A percentile compares a stretch with the other conserved stretches of the same genome.
Evolutionary conservation across 2,797 vertebrate species (phyloP).

Genomic region (Meriones psammophilus): DNA sequence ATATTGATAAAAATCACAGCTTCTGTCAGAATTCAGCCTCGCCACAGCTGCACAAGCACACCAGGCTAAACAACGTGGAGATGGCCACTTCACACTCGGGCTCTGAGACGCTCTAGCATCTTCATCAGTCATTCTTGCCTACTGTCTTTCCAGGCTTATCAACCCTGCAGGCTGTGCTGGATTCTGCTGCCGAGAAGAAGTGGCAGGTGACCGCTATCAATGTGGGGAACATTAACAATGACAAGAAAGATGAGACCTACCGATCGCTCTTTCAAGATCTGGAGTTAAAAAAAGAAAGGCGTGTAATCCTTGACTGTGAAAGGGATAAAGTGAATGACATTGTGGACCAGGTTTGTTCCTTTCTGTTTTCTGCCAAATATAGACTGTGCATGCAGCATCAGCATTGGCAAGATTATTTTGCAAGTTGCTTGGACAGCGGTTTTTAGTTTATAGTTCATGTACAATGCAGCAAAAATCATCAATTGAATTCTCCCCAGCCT

Average conservation of each 20-base stretch:
- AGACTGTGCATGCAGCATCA: constrained; percentile 1
- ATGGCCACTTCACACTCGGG: not conserved
- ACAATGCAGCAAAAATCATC: constrained; percentile 43
- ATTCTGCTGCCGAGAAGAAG: constrained; percentile 98
- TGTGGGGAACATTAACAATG: constrained; percentile 99
- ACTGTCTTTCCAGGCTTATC: constrained; percentile 92
- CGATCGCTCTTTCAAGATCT: constrained; percentile 98
- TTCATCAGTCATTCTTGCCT: constrained; percentile 62
- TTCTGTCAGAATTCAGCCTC: constrained; percentile 48
- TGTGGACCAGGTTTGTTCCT: constrained; percentile 95
- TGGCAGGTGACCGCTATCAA: constrained; percentile 99
- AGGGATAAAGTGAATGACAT: constrained; percentile 99
- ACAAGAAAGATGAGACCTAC: constrained; percentile 98
- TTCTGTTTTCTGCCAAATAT: constrained; percentile 74
- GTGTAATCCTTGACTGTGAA: constrained; percentile 98
- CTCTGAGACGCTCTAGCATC: constrained; percentile 9
- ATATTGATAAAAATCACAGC: not conserved
- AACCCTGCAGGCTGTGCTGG: constrained; percentile 97
- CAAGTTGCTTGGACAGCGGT: constrained; percentile 61
- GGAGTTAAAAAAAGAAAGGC: constrained; percentile 97
- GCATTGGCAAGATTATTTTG: constrained; percentile 21
- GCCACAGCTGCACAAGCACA: not conserved
- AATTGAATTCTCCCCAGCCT: constrained; percentile 60
- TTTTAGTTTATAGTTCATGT: constrained; percentile 54
- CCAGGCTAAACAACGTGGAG: constrained; percentile 13